Percentiles rank a stretch among this genome's conserved stretches.
Evolutionary conservation across 2,888 invertebrate species (phyloP).

Genomic region (Ophion ventricosus): DNA sequence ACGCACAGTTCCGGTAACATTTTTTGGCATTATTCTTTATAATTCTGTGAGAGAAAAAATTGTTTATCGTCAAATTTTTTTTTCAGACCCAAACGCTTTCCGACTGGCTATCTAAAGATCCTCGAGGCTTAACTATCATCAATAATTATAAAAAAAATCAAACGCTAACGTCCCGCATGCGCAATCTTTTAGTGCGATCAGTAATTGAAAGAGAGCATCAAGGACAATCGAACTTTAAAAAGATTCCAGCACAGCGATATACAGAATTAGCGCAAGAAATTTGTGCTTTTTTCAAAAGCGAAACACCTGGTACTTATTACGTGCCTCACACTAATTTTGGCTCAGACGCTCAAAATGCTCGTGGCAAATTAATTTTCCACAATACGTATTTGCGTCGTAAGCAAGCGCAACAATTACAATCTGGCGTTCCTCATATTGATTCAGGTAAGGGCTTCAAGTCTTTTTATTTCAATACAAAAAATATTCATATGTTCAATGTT

Average conservation of each 20-base stretch:
- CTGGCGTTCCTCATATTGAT: constrained; percentile 20
- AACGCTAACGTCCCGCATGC: constrained; percentile 19
- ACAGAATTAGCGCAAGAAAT: constrained; percentile 18
- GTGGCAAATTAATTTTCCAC: constrained; percentile 24
- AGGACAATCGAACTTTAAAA: constrained; percentile 7
- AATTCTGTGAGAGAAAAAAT: constrained; percentile 11
- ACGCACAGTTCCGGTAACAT: constrained; percentile 1
- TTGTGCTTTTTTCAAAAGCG: constrained; percentile 15
- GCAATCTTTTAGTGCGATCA: constrained; percentile 19
- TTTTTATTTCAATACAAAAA: constrained; percentile 16
- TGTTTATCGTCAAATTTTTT: neutral
- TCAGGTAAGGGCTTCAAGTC: neutral
- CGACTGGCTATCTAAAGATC: constrained; percentile 22
- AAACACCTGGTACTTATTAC: constrained; percentile 27
- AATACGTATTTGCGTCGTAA: constrained; percentile 22
- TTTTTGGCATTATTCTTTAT: constrained; percentile 4
- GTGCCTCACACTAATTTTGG: constrained; percentile 22
- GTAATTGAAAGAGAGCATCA: constrained; percentile 20
- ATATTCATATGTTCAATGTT: neutral
- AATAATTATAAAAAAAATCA: constrained; percentile 24
- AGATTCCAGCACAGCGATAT: constrained; percentile 14
- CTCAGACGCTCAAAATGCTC: constrained; percentile 14
- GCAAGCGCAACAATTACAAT: constrained; percentile 16
- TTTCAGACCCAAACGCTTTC: constrained; percentile 5
- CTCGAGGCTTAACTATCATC: constrained; percentile 13